A percentile compares a stretch with the other conserved stretches of the same genome.
Evolutionary conservation across 2,888 invertebrate genomes (phyloP).

Genomic region (Epirrhoe alternata): DNA sequence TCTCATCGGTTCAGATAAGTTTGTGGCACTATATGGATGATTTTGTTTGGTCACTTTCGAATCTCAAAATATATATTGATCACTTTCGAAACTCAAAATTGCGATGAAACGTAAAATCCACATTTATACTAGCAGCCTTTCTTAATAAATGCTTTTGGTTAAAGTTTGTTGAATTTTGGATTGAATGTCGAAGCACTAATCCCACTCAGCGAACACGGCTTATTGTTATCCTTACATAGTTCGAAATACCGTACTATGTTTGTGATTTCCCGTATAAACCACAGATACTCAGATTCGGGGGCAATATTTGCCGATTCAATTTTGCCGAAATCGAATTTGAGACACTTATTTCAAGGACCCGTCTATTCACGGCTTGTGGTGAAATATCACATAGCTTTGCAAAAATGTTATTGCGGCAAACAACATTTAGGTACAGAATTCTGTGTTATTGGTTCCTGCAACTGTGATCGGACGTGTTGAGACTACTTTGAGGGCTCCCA

Average conservation of each 20-base stretch:
- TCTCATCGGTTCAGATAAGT: too few relatives aligned
- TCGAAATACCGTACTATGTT: constrained; percentile 7
- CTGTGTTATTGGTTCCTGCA: background rate
- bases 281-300: constrained; percentile 5
- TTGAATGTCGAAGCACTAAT: too few relatives aligned
- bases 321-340: constrained; percentile 26
- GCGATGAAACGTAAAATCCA: too few relatives aligned
- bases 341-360: constrained; percentile 21
- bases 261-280: constrained; percentile 7
- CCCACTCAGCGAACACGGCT: too few relatives aligned
- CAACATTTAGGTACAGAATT: background rate
- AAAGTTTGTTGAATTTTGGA: too few relatives aligned
- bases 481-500: background rate
- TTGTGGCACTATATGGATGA: too few relatives aligned
- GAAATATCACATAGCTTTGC: background rate
- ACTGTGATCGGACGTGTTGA: background rate
- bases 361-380: constrained; percentile 7
- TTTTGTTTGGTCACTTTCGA: too few relatives aligned
- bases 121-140: too few relatives aligned
- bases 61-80: too few relatives aligned
- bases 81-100: too few relatives aligned
- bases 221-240: background rate
- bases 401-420: constrained; percentile 7
- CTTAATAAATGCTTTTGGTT: too few relatives aligned
- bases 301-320: constrained; percentile 20